Evolutionary conservation across 2,113 vertebrate species (phyloP).

Genomic region (Strix uralensis): DNA sequence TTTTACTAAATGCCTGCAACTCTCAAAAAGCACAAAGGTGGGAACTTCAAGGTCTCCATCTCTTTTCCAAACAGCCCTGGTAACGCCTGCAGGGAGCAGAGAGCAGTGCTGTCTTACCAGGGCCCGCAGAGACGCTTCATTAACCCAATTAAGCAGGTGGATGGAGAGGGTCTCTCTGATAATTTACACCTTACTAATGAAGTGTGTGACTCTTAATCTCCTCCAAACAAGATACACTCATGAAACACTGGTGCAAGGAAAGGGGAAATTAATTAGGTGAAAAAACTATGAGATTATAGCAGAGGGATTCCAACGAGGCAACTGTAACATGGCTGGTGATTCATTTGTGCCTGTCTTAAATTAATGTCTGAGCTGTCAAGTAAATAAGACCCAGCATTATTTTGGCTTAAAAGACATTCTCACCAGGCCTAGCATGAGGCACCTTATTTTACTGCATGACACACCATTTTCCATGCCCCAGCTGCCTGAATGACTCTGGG

Average conservation of each 20-base stretch:
- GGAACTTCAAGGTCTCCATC: constrained; percentile 57
- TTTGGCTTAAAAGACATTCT: constrained; percentile 60
- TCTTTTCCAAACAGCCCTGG: constrained; percentile 57
- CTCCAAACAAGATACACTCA: constrained; percentile 88
- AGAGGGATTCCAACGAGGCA: constrained; percentile 83
- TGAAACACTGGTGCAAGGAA: constrained; percentile 84
- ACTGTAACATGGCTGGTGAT: constrained; percentile 77
- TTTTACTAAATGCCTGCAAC: not conserved
- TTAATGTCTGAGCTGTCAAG: constrained; percentile 71
- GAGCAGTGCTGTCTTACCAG: constrained; percentile 69
- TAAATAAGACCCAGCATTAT: constrained; percentile 62
- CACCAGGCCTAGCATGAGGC: not conserved
- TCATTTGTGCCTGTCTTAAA: constrained; percentile 75
- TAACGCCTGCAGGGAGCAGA: constrained; percentile 66
- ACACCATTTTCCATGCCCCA: not conserved
- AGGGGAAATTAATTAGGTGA: constrained; percentile 92
- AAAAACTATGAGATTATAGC: constrained; percentile 90
- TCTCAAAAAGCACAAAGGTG: constrained; percentile 18
- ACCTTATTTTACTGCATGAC: not conserved
- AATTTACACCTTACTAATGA: constrained; percentile 94
- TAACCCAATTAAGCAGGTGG: constrained; percentile 91
- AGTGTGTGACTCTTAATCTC: constrained; percentile 92
- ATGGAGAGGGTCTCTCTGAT: constrained; percentile 85
- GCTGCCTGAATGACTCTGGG: not conserved
- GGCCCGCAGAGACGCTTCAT: constrained; percentile 85